These are phyloP conservation scores for Gymnocypris eckloni DNA, from an alignment of 2,797 vertebrate species.

Conservation along the genomic window DNA sequence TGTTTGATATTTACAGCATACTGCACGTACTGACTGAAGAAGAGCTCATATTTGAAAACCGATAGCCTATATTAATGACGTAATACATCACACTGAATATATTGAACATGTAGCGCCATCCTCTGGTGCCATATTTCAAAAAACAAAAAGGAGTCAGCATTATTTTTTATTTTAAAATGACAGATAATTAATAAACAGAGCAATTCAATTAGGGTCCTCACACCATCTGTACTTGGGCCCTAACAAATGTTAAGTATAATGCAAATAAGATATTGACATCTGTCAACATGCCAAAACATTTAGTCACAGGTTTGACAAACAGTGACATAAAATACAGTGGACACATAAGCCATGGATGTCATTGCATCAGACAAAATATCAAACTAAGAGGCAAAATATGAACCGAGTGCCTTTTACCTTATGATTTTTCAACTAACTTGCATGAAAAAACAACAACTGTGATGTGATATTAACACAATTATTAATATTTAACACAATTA, in stretches of 20 bases:
- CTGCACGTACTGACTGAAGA: not conserved
- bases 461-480: not conserved
- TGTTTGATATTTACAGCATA: not conserved
- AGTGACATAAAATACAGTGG: too few species aligned
- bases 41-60: not conserved
- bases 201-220: too few species aligned
- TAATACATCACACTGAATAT: not conserved
- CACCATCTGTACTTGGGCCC: too few species aligned
- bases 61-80: not conserved
- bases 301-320: not conserved
- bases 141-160: too few species aligned
- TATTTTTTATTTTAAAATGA: too few species aligned
- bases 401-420: not conserved
- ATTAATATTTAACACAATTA: not conserved
- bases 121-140: not conserved
- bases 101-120: slow-evolving; percentile 14
- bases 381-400: not conserved
- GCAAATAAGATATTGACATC: not conserved
- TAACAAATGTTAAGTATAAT: not conserved
- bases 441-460: too few species aligned
- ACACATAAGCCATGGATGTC: not conserved
- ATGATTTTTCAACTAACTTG: not conserved
- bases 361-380: not conserved
- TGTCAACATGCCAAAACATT: not conserved
- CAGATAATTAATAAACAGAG: not conserved